phyloP scores from a whole-genome alignment of 2,113 vertebrate species.

The Pao palembangensis region DNA sequence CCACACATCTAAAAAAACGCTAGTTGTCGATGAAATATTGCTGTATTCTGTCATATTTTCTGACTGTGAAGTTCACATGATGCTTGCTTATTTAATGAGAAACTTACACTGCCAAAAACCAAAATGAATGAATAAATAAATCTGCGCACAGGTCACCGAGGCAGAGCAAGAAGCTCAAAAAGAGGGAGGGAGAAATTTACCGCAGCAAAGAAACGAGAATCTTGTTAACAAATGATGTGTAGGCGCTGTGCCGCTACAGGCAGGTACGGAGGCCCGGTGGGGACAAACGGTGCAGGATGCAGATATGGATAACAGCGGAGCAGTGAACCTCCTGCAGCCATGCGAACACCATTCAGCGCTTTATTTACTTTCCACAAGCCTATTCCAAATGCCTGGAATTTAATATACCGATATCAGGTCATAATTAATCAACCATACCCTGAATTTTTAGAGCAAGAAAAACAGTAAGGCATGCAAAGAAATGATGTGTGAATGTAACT shows the following conservation, averaged over 20 bases:
- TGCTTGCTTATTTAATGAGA: no score
- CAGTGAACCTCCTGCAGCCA: slow-evolving; percentile 68
- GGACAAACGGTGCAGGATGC: slow-evolving; percentile 70
- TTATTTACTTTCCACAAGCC: slow-evolving; percentile 68
- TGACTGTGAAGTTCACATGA: no score
- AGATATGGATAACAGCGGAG: slow-evolving; percentile 70
- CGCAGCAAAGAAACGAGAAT: slow-evolving; percentile 62
- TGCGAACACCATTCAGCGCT: slow-evolving; percentile 63
- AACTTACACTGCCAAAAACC: no score
- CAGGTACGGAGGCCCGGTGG: slow-evolving; percentile 68
- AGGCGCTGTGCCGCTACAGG: slow-evolving; percentile 66
- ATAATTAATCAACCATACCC: slow-evolving; percentile 36
- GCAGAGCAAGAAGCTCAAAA: slow-evolving; percentile 31
- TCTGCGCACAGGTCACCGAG: slow-evolving; percentile 52
- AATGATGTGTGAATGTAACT: slow-evolving; percentile 33
- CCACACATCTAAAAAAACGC: no score
- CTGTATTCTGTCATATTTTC: no score
- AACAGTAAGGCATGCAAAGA: slow-evolving; percentile 16
- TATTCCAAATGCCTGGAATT: slow-evolving; percentile 41
- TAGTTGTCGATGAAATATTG: no score
- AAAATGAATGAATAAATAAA: not conserved
- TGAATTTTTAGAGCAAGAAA: slow-evolving; percentile 36
- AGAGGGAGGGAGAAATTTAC: slow-evolving; percentile 42
- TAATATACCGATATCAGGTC: no score
- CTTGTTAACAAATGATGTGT: slow-evolving; percentile 75